Percentiles rank a stretch among this genome's conserved stretches.
Evolutionary conservation across 2,888 invertebrate genomes (phyloP).

Genomic region (Andrena chrysosceles): DNA sequence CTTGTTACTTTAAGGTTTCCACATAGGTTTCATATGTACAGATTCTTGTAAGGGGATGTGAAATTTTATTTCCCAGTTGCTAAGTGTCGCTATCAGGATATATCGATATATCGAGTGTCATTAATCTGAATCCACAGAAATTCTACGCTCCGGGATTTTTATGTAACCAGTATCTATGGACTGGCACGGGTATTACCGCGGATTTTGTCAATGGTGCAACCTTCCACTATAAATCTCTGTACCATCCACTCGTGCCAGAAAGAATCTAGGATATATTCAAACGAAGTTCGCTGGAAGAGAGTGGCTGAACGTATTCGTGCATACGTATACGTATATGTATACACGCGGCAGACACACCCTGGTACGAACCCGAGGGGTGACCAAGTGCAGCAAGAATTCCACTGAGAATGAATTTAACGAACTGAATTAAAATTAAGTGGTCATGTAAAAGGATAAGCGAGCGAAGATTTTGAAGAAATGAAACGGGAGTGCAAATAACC

Average conservation of each 20-base stretch:
- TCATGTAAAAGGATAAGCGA: slow-evolving; percentile 53
- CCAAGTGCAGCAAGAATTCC: slow-evolving; percentile 55
- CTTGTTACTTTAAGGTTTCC: not conserved
- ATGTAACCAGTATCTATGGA: slow-evolving; percentile 55
- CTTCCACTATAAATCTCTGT: slow-evolving; percentile 65
- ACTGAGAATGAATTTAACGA: slow-evolving; percentile 67
- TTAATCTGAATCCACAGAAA: slow-evolving; percentile 52
- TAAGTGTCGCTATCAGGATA: slow-evolving; percentile 22
- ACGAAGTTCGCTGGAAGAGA: slow-evolving; percentile 56
- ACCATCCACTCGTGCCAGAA: slow-evolving; percentile 60
- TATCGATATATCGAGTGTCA: slow-evolving; percentile 37
- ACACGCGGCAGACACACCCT: not conserved
- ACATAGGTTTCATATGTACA: no score
- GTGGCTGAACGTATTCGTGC: slow-evolving; percentile 28
- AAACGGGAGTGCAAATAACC: slow-evolving; percentile 29
- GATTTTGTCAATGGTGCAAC: slow-evolving; percentile 67
- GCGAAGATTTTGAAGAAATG: slow-evolving; percentile 21
- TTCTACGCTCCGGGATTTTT: slow-evolving; percentile 54
- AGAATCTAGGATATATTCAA: slow-evolving; percentile 66
- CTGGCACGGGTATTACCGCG: slow-evolving; percentile 51
- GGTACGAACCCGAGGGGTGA: slow-evolving; percentile 51
- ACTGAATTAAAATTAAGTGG: slow-evolving; percentile 71
- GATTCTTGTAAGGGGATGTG: not conserved
- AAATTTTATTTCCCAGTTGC: slow-evolving; percentile 2
- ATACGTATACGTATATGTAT: not conserved